Evolutionary conservation across 2,797 vertebrate species (phyloP), one percentile per base, ranked within the genome.

Genomic region (Botia almorhae): DNA sequence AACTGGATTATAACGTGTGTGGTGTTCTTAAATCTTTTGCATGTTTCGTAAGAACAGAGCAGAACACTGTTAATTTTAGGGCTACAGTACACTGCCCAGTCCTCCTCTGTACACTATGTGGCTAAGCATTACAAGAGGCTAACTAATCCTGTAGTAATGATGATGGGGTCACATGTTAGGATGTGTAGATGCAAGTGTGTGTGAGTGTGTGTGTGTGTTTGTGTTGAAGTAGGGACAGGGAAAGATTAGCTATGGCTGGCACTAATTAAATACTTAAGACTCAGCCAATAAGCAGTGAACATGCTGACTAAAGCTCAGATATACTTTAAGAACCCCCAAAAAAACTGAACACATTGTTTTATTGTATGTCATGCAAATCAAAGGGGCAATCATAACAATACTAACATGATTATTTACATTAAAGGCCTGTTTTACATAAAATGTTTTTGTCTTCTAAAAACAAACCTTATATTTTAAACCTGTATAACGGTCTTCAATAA

Each of bases 211-310:
- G 63, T 64, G 16, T 75, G 82, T 71, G 78, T 80, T 78, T 74
- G 81, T 74, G 63, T 72, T 46, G 53, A 11, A 14, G 19, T 39
- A n/a, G 76, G 69, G 65, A 69, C 46, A 76, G 55, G 29, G 69
- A 74, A 65, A 84, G 86, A 87, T 87, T 87, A 87, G 78, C 82
- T 43, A 83, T 79, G 69, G 84, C 86, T 84, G 84, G 78, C 82
- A 87, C 82, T 87, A 87, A 87, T 87, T 87, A 87, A 87, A 87
- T 85, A 77, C 86, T 87, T 87, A 85, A 85, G 86, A 83, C 86
- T 83, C 76, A 85, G 84, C 82, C 65, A 61, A 63, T 85, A 85
- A 84, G 81, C 67, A 80, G 78, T 81, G 84, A 87, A 84, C 82
- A 84, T 83, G 81, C 86, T 82, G 82, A 83, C 81, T 76, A 65